Conservation (phyloP, 2,113 vertebrate species). For the Oncorhynchus kisutch region DNA sequence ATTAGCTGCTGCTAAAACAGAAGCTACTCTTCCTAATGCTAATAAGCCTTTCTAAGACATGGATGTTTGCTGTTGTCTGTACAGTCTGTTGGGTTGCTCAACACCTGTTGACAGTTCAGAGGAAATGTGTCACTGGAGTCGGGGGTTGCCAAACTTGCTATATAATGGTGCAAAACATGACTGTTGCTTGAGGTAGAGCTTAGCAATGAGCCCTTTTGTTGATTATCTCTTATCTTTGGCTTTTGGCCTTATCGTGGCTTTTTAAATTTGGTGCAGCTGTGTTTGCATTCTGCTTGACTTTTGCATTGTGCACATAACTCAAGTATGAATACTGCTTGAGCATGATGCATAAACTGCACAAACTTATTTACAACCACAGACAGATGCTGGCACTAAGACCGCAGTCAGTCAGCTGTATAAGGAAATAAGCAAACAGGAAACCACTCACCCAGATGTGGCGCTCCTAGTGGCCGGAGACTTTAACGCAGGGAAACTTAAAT, state of each 20-base stretch:
- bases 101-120: conserved; percentile 44
- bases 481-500: no score
- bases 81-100: conserved; percentile 1
- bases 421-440: no score
- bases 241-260: neutral
- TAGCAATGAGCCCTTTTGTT: neutral
- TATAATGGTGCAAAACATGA: conserved; percentile 28
- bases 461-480: no score
- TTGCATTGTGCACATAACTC: neutral
- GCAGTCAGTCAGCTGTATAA: no score
- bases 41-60: neutral
- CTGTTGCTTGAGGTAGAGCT: conserved; percentile 1
- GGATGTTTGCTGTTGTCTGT: neutral
- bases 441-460: no score
- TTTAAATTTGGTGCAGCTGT: neutral
- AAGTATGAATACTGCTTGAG: no score
- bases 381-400: no score
- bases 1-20: no score
- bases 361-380: no score
- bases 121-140: conserved; percentile 52
- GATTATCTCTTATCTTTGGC: neutral
- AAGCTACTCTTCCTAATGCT: neutral
- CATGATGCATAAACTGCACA: no score
- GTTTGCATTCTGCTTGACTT: neutral
- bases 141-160: conserved; percentile 5